A percentile compares a stretch with the other conserved stretches of the same genome.
Conservation (phyloP, 1,140 invertebrate species). For the Mycetomoellerius zeteki region DNA sequence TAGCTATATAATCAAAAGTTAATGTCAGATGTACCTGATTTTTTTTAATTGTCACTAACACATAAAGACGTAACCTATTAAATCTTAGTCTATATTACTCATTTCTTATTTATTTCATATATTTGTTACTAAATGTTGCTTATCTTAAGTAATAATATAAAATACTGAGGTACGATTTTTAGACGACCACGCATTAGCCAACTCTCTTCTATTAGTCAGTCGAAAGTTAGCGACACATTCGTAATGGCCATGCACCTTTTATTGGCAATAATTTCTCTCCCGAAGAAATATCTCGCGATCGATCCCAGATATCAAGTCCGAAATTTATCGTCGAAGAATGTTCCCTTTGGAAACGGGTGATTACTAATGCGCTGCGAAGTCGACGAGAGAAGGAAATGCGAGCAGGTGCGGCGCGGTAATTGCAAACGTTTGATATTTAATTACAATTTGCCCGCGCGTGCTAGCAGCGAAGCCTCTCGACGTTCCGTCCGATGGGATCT, state of each 20-base stretch:
- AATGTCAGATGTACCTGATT: too few species aligned
- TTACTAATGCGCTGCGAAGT: constrained; percentile 23
- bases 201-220: not conserved
- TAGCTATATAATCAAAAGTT: too few species aligned
- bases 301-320: constrained; percentile 22
- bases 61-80: too few species aligned
- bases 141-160: too few species aligned
- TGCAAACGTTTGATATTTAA: constrained; percentile 85
- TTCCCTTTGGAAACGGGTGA: constrained; percentile 54
- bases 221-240: not conserved
- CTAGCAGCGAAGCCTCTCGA: constrained; percentile 60
- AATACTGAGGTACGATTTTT: too few species aligned
- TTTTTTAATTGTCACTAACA: too few species aligned
- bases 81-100: too few species aligned
- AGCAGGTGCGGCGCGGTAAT: constrained; percentile 82
- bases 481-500: constrained; percentile 75
- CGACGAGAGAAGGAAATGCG: constrained; percentile 59
- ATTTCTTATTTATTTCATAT: too few species aligned
- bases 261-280: not conserved
- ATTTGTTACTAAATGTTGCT: too few species aligned
- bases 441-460: constrained; percentile 78
- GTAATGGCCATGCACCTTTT: not conserved
- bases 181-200: too few species aligned
- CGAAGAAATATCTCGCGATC: constrained; percentile 37
- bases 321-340: constrained; percentile 65